Evolutionary conservation across 2,113 vertebrate genomes (phyloP).

Genomic region (Microcebus tavaratra): DNA sequence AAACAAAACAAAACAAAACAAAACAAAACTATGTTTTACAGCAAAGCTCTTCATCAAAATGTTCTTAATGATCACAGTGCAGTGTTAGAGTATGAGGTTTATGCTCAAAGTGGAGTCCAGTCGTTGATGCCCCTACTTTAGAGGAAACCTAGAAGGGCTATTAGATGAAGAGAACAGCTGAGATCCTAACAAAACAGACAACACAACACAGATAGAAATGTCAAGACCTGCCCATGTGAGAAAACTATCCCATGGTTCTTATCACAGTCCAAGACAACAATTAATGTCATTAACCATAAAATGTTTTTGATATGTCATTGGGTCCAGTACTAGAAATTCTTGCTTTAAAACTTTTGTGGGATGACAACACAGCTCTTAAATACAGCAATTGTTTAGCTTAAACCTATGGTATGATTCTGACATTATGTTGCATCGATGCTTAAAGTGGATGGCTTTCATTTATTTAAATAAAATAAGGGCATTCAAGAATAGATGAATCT

Average conservation of each 20-base stretch:
- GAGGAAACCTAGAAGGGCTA: constrained; percentile 4
- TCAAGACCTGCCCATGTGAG: neutral
- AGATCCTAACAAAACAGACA: neutral
- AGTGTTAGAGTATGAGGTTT: neutral
- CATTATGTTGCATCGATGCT: neutral
- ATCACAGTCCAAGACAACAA: neutral
- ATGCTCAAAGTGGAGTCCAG: neutral
- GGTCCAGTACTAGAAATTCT: neutral
- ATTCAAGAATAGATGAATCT: neutral
- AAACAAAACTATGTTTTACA: neutral
- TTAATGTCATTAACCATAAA: neutral
- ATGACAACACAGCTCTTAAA: neutral
- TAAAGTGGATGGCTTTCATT: constrained; percentile 21
- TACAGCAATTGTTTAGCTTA: neutral
- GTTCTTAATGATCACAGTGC: neutral
- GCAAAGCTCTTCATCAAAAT: neutral
- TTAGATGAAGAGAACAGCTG: neutral
- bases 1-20: too few species aligned
- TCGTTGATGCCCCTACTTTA: neutral
- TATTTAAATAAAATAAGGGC: constrained; percentile 4
- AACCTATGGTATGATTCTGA: neutral
- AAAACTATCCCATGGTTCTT: neutral
- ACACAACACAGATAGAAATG: neutral
- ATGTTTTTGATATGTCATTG: neutral
- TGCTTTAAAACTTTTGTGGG: neutral